Conservation (phyloP, 2,113 vertebrate species). For the Eurystomus gularis region DNA sequence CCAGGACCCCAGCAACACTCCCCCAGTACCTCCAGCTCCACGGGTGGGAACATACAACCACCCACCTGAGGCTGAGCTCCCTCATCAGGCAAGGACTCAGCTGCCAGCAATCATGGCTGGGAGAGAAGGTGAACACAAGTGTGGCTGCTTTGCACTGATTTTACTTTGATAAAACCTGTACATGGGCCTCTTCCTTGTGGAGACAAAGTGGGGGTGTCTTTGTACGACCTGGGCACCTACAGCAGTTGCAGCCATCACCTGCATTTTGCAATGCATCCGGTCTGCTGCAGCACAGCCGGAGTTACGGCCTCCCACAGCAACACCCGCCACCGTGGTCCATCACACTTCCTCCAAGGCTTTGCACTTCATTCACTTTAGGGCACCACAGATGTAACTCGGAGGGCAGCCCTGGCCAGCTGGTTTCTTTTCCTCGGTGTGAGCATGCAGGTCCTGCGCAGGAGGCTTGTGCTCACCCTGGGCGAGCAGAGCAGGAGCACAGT, state of each 20-base stretch:
- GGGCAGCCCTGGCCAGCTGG: neutral
- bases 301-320: rapidly evolving
- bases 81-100: neutral
- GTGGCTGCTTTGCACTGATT: neutral
- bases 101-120: neutral
- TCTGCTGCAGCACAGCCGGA: neutral
- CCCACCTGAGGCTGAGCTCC: neutral
- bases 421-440: neutral
- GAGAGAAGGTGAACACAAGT: neutral
- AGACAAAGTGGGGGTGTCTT: neutral
- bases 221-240: neutral
- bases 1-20: rapidly evolving
- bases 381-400: rapidly evolving
- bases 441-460: neutral
- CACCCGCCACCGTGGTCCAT: neutral
- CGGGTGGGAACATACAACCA: rapidly evolving
- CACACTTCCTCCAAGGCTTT: neutral
- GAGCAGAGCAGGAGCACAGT: rapidly evolving
- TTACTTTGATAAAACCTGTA: neutral
- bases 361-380: rapidly evolving
- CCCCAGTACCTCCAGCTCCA: rapidly evolving
- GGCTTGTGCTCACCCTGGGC: rapidly evolving
- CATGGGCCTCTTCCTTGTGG: neutral
- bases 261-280: rapidly evolving
- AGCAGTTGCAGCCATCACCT: neutral